Base-by-base conservation (phyloP, 1,140 invertebrate genomes). In the Adelges cooleyi region DNA sequence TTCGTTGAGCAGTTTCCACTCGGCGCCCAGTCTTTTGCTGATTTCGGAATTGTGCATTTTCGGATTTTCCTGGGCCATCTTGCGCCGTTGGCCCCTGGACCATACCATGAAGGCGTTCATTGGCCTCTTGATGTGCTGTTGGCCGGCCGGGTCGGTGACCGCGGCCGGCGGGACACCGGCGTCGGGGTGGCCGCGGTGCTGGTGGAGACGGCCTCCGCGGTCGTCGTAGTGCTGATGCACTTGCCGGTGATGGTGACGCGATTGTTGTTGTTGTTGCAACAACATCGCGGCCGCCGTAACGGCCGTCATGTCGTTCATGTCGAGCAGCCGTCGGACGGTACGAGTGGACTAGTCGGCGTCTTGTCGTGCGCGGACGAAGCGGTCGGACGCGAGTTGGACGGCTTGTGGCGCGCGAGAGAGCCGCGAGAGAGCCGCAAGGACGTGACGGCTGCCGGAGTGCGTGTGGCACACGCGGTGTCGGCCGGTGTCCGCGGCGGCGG, bases 21-120 rank as follows among this genome's bases (percentile, higher is more conserved):
- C 86, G 5, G 86, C 86, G 1, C 92, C 92, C 42, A 95, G 77
- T 66, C 89, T 78, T 75, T 95, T 95, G 20, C 89, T 92, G 67
- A 95, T 95, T 76, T 94, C 90, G 0, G 90, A 92, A 75, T 95
- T 95, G 77, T 95, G 92, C 93, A 97, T 96, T 77, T 97, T 96
- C 1, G 93, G 94, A 78, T 98, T 96, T 72, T 98, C 93, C 73
- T 95, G 90, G 3, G 95, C 93, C 89, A 98, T 98, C 80, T 97
- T 93, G 67, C 90, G 78, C 66, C 91, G 75, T 72, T 94, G 90
- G 25, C 88, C 89, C 48, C 90, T 76, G 2, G 90, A 92, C 90
- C 90, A 92, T 20, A 93, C 90, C 90, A 93, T 93, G 73, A 93
- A 93, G 3, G 90, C 90, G 74, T 92, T 93, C 90, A 93, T 92